Evolutionary conservation across 2,797 vertebrate species (phyloP), one percentile per base, ranked within the genome.

Genomic region (Periparus ater): DNA sequence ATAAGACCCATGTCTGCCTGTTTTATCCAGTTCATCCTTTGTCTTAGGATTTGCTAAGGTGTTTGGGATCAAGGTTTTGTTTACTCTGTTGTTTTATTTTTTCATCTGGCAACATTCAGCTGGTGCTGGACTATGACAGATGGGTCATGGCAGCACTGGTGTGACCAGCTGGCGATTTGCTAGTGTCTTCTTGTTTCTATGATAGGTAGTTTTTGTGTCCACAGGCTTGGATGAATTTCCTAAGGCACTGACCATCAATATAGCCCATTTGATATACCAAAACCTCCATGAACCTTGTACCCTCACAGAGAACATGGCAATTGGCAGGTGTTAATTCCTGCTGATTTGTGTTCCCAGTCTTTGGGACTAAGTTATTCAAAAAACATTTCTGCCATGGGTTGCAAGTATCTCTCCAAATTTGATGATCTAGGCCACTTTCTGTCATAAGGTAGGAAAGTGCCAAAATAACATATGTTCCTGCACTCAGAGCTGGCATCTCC

Each of bases 381-480:
- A 47, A 62, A 9, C 11, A 40, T 89, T 91, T 92, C 76, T 91
- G 66, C 75, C 47, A 70, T 1, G 3, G 42, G 32, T 50, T 83
- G 18, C 34, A 96, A 89, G 21, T 66, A 84, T 65, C 23, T 70
- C 48, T 87, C 48, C 16, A 10, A 84, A 76, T 55, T 79, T 68
- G 26, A 42, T 47, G 45, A 87, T 76, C 30, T 34, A 67, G 89
- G 77, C 85, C 29, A 51, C 45, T 89, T 92, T 88, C 63, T 86
- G 57, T 86, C 67, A 71, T 18, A 60, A 86, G 80, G 79, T 48
- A 88, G 48, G 67, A 88, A 71, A 93, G 91, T 95, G 94, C 92
- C 94, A 95, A 93, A 91, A 29, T 2, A 0, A 0, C 10, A 1
- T 7, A 30, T 22, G 26, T 38, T 91, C 34, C n/a, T 84, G 30